Conservation (phyloP, 2,888 invertebrate species). For the Smittia aterrima region DNA sequence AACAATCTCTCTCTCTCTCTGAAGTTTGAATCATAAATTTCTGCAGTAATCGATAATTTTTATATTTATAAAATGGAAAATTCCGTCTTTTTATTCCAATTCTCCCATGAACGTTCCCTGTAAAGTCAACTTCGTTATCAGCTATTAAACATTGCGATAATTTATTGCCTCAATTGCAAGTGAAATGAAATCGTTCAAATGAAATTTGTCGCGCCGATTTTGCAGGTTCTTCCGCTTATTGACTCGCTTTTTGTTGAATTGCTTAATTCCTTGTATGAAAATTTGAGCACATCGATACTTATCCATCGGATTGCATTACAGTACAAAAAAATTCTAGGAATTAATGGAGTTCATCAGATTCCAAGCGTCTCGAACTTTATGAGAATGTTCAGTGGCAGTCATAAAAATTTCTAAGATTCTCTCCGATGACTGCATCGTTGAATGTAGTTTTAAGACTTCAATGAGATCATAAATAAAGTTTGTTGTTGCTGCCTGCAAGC, state of each 20-base stretch:
- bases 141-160: slow-evolving; percentile 9
- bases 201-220: background rate
- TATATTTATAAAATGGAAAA: background rate
- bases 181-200: background rate
- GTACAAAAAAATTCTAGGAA: background rate
- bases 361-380: background rate
- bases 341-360: background rate
- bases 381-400: background rate
- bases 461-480: background rate
- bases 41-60: slow-evolving; percentile 12
- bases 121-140: slow-evolving; percentile 12
- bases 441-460: too few relatives aligned
- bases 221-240: background rate
- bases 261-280: too few relatives aligned
- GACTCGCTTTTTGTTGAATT: too few relatives aligned
- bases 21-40: slow-evolving; percentile 9
- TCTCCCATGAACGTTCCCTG: slow-evolving; percentile 7
- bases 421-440: too few relatives aligned
- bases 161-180: background rate
- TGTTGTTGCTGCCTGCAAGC: background rate
- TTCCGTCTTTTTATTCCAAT: background rate
- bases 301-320: background rate
- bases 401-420: background rate
- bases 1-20: background rate
- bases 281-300: too few relatives aligned